phyloP scores from a whole-genome alignment of 2,113 vertebrate genomes.

The Istiophorus platypterus region DNA sequence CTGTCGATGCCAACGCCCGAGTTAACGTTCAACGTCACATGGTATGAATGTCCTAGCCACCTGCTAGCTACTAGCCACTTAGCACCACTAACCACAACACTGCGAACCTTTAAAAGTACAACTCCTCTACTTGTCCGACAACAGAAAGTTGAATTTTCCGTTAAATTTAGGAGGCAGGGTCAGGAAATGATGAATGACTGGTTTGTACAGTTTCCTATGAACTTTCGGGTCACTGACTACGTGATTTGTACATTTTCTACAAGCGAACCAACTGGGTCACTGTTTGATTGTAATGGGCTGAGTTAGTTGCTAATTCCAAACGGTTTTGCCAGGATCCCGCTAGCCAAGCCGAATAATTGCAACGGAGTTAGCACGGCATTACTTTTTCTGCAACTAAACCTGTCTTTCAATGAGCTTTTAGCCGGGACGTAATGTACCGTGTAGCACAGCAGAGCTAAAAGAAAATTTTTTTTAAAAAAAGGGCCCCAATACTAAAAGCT shows the following conservation, averaged over 20 bases:
- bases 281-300: too few relatives aligned
- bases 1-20: too few relatives aligned
- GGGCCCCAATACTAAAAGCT: constrained; percentile 5
- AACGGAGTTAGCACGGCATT: not conserved
- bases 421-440: not conserved
- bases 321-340: not conserved
- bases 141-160: not conserved
- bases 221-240: not conserved
- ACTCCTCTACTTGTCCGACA: not conserved
- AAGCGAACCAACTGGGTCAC: not conserved
- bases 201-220: not conserved
- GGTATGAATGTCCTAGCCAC: not conserved
- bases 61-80: not conserved
- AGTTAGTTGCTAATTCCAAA: not conserved
- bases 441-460: not conserved
- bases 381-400: not conserved
- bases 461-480: too few relatives aligned
- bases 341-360: not conserved
- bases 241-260: not conserved
- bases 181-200: not conserved
- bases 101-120: not conserved
- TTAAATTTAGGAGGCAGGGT: too few relatives aligned
- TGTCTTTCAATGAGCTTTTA: not conserved
- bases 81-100: not conserved
- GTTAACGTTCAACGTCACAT: too few relatives aligned